Conservation (phyloP, 2,113 vertebrate species). For the Eurystomus gularis region DNA sequence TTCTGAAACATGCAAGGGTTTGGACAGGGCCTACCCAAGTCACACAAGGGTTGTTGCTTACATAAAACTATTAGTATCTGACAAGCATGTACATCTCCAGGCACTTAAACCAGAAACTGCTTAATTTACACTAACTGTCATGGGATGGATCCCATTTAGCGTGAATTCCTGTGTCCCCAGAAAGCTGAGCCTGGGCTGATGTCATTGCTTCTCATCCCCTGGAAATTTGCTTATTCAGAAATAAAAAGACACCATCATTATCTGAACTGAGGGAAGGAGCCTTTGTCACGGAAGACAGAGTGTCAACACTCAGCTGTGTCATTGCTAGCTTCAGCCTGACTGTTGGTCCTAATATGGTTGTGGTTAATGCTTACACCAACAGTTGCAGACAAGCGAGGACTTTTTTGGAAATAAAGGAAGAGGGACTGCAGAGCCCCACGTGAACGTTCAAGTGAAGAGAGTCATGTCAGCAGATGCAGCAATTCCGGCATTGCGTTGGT, state of each 20-base stretch:
- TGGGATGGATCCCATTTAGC: constrained; percentile 29
- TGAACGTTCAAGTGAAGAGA: not conserved
- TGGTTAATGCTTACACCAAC: not conserved
- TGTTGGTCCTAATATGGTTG: not conserved
- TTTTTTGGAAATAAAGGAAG: not conserved
- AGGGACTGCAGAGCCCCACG: not conserved
- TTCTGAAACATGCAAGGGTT: constrained; percentile 1
- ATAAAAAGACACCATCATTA: not conserved
- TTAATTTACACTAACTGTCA: not conserved
- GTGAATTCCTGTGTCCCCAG: not conserved
- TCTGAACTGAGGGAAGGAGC: not conserved
- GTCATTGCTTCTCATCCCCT: not conserved
- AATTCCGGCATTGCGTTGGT: accelerated
- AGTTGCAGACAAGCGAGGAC: not conserved
- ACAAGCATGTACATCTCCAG: constrained; percentile 6
- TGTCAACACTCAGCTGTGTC: not conserved
- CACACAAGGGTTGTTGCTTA: constrained; percentile 17
- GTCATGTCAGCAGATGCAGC: not conserved
- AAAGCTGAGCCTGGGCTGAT: not conserved
- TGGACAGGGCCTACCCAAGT: constrained; percentile 14
- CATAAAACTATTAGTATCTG: constrained; percentile 32
- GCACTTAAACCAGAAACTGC: constrained; percentile 1
- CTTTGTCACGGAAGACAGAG: not conserved
- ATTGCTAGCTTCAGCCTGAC: not conserved
- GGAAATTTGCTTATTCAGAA: constrained; percentile 19